Evolutionary conservation across 2,113 vertebrate species (phyloP).

Genomic region (Oriolus oriolus): DNA sequence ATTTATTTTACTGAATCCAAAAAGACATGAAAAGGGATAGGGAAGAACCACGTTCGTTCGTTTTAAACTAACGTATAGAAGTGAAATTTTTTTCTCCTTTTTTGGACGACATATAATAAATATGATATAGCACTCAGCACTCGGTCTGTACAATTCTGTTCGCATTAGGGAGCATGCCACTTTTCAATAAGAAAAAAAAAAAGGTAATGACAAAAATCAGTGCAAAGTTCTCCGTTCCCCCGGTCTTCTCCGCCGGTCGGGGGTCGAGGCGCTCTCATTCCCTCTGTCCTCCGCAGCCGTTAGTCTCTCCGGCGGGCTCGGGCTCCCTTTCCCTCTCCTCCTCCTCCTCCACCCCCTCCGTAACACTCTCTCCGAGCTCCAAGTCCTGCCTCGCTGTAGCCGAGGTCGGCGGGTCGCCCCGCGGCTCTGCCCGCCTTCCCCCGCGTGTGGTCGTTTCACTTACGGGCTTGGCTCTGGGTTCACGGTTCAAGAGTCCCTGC

Average conservation of each 20-base stretch:
- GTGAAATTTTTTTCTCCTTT: slow-evolving; percentile 67
- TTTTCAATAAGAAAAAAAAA: slow-evolving; percentile 74
- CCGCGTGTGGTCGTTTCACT: slow-evolving; percentile 55
- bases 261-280: slow-evolving; percentile 52
- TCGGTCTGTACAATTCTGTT: slow-evolving; percentile 70
- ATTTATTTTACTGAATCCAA: slow-evolving; percentile 81
- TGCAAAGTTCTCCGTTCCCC: slow-evolving; percentile 77
- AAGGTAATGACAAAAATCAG: slow-evolving; percentile 76
- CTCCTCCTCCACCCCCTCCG: neutral
- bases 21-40: slow-evolving; percentile 74
- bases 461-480: slow-evolving; percentile 54
- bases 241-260: slow-evolving; percentile 44
- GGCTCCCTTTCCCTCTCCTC: neutral
- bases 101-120: slow-evolving; percentile 84
- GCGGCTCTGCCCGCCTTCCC: slow-evolving; percentile 32
- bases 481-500: slow-evolving; percentile 60
- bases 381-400: slow-evolving; percentile 23
- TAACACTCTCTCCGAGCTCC: neutral
- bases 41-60: slow-evolving; percentile 46
- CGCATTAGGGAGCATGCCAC: slow-evolving; percentile 81
- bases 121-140: slow-evolving; percentile 83
- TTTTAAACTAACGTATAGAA: slow-evolving; percentile 75
- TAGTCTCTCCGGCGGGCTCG: slow-evolving; percentile 3
- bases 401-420: slow-evolving; percentile 2
- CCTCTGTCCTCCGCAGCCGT: slow-evolving; percentile 46